Evolutionary conservation across 2,888 invertebrate species (phyloP).

Genomic region (Electrophaes corylata): DNA sequence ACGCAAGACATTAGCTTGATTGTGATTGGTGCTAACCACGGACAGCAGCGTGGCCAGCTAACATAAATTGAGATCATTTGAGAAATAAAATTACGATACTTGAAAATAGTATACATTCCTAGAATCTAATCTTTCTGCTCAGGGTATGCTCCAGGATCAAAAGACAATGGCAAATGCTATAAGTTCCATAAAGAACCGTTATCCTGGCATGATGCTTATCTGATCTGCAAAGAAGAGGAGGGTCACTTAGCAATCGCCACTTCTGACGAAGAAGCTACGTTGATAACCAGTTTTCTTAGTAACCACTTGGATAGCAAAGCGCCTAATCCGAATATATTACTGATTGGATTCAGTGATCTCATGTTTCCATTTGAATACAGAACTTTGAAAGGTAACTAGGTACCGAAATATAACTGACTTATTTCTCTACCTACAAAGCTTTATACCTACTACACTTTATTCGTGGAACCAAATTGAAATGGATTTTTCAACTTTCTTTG

Average conservation of each 20-base stretch:
- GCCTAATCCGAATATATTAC: slow-evolving; percentile 56
- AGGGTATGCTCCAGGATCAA: slow-evolving; percentile 47
- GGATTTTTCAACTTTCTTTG: too few relatives aligned
- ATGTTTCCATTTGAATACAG: slow-evolving; percentile 61
- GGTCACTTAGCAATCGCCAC: slow-evolving; percentile 56
- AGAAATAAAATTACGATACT: too few relatives aligned
- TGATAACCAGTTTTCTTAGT: slow-evolving; percentile 52
- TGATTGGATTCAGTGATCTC: slow-evolving; percentile 61
- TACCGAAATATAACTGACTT: neutral
- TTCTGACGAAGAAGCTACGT: slow-evolving; percentile 55
- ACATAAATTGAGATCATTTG: too few relatives aligned
- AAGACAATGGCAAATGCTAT: slow-evolving; percentile 56
- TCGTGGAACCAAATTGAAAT: neutral
- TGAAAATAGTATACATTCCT: neutral
- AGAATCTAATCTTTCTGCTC: slow-evolving; percentile 11
- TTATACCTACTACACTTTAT: too few relatives aligned
- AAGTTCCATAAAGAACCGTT: slow-evolving; percentile 58
- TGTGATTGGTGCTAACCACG: too few relatives aligned
- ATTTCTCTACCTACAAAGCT: neutral
- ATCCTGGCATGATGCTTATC: slow-evolving; percentile 59
- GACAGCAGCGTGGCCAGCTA: too few relatives aligned
- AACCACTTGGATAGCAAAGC: slow-evolving; percentile 52
- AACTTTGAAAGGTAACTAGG: slow-evolving; percentile 54
- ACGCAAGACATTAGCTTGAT: too few relatives aligned
- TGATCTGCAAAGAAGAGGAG: slow-evolving; percentile 55